These are phyloP conservation scores for Eupithecia vulgata DNA, from an alignment of 2,888 invertebrate species.

Conservation along the genomic window DNA sequence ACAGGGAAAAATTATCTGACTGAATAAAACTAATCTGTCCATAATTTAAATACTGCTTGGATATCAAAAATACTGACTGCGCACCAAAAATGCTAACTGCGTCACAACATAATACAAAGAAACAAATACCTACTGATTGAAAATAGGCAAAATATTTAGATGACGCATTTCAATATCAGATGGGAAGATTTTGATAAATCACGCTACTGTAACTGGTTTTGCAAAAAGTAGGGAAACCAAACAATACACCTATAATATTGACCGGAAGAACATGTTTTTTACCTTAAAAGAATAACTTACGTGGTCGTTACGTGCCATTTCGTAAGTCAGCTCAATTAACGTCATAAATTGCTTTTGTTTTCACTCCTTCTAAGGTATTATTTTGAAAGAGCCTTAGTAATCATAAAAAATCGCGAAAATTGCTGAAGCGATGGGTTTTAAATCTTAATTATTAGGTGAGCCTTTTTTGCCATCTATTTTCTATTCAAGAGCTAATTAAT, in stretches of 20 bases:
- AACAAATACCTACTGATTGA: neutral
- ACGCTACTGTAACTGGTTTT: slow-evolving; percentile 17
- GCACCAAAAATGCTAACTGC: neutral
- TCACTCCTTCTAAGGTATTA: neutral
- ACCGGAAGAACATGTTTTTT: slow-evolving; percentile 32
- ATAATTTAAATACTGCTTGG: neutral
- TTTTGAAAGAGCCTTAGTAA: neutral
- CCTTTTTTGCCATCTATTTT: neutral
- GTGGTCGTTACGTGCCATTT: slow-evolving; percentile 26
- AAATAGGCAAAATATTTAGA: neutral
- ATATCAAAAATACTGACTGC: neutral
- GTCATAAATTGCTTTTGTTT: neutral
- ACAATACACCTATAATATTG: slow-evolving; percentile 7
- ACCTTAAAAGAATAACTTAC: slow-evolving; percentile 30
- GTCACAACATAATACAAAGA: neutral
- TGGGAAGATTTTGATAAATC: slow-evolving; percentile 4
- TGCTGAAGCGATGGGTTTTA: neutral
- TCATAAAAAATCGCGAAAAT: too few species aligned
- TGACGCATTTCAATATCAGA: neutral
- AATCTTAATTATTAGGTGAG: neutral
- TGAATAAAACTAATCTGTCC: neutral
- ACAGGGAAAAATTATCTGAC: neutral
- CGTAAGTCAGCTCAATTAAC: slow-evolving; percentile 17
- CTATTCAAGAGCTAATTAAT: neutral
- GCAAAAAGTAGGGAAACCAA: slow-evolving; percentile 22